phyloP scores from a whole-genome alignment of 2,113 vertebrate species.

The Myodes glareolus region DNA sequence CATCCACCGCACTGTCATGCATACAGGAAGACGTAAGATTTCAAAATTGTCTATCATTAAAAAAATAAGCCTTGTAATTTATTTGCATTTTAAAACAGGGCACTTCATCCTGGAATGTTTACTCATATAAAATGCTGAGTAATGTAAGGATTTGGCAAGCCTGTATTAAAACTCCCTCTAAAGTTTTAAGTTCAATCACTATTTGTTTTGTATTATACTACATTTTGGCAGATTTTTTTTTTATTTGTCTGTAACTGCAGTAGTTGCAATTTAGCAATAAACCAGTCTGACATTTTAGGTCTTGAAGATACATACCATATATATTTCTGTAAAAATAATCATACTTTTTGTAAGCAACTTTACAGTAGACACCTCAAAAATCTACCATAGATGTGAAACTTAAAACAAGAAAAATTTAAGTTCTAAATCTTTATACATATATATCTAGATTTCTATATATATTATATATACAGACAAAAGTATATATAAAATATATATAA shows the following conservation, averaged over 20 bases:
- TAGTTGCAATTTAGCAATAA: conserved; percentile 91
- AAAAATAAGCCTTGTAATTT: conserved; percentile 82
- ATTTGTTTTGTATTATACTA: conserved; percentile 86
- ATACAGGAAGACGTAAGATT: conserved; percentile 78
- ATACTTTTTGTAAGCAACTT: conserved; percentile 91
- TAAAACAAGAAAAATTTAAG: conserved; percentile 90
- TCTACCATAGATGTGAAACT: conserved; percentile 92
- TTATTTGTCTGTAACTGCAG: conserved; percentile 89
- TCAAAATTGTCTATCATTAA: conserved; percentile 73
- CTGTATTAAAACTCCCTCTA: conserved; percentile 71
- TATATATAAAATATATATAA: conserved; percentile 94
- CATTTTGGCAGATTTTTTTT: conserved; percentile 88
- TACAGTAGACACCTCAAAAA: conserved; percentile 91
- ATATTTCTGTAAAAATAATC: conserved; percentile 92
- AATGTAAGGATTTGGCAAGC: conserved; percentile 79
- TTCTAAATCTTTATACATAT: conserved; percentile 91
- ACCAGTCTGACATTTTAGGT: conserved; percentile 90
- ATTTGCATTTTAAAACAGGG: conserved; percentile 84
- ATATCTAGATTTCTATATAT: conserved; percentile 90
- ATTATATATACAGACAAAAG: conserved; percentile 90
- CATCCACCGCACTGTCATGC: conserved; percentile 58
- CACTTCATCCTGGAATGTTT: conserved; percentile 67
- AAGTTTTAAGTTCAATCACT: conserved; percentile 80
- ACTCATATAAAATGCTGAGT: conserved; percentile 76
- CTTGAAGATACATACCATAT: conserved; percentile 91